phyloP scores from a whole-genome alignment of 1,140 invertebrate species.

The Drosophila busckii region DNA sequence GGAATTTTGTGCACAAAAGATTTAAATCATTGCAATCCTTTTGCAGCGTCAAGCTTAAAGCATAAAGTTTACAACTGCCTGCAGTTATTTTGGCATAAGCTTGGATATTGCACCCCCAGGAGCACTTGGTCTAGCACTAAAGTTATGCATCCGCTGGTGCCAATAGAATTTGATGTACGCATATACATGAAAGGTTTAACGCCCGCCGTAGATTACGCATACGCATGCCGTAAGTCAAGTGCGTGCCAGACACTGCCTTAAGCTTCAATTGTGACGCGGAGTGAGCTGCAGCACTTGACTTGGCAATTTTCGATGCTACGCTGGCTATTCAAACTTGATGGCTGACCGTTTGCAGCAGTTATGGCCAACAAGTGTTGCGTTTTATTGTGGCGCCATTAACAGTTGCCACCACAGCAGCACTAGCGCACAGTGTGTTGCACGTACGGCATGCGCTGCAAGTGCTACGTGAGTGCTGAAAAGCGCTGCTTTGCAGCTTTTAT shows the following conservation, averaged over 20 bases:
- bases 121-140: no score
- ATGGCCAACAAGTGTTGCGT: conserved; percentile 67
- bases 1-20: no score
- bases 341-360: conserved; percentile 5
- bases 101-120: no score
- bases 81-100: no score
- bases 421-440: conserved; percentile 43
- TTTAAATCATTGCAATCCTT: no score
- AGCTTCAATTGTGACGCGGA: background rate
- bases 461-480: conserved; percentile 44
- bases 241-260: conserved; percentile 33
- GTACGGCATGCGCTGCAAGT: conserved; percentile 42
- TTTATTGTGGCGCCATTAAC: conserved; percentile 66
- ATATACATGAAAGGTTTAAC: conserved; percentile 17
- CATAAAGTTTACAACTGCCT: no score
- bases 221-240: background rate
- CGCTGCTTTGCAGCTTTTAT: background rate
- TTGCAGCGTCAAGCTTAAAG: no score
- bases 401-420: conserved; percentile 25
- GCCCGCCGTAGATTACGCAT: background rate
- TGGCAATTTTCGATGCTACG: background rate
- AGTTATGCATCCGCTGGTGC: conserved; percentile 27
- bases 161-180: conserved; percentile 33
- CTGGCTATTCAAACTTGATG: conserved; percentile 10
- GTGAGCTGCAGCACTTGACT: background rate